Evolutionary conservation across 2,888 invertebrate genomes (phyloP).

Genomic region (Deilephila porcellus): DNA sequence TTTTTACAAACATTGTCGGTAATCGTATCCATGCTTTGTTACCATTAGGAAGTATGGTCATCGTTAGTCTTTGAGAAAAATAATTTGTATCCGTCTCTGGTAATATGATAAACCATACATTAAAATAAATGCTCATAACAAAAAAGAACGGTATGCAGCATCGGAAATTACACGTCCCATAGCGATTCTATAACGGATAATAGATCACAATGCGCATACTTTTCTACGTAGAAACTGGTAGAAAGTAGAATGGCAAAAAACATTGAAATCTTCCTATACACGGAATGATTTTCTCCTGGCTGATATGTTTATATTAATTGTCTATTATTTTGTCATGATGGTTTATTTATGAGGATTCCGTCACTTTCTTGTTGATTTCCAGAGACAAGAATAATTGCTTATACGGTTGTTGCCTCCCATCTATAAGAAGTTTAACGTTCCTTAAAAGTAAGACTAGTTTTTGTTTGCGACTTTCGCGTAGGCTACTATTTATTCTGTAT

Average conservation of each 20-base stretch:
- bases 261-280: not conserved
- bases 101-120: constrained; percentile 20
- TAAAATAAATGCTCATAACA: constrained; percentile 27
- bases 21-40: constrained; percentile 9
- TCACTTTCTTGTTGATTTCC: not conserved
- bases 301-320: not conserved
- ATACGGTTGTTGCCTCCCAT: not conserved
- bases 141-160: constrained; percentile 27
- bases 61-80: constrained; percentile 1
- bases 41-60: constrained; percentile 2
- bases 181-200: constrained; percentile 27
- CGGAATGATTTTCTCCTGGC: not conserved
- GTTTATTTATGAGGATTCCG: constrained; percentile 4
- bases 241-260: not conserved
- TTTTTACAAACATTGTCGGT: not conserved
- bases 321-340: not conserved
- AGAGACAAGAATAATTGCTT: constrained; percentile 2
- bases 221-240: not conserved
- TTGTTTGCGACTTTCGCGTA: not conserved
- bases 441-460: constrained; percentile 6
- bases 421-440: not conserved
- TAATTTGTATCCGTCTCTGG: not conserved
- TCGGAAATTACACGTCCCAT: constrained; percentile 25
- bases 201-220: constrained; percentile 18
- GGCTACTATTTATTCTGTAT: not conserved